phyloP scores from a whole-genome alignment of 2,797 vertebrate species.

The Mionectes olivaceus region DNA sequence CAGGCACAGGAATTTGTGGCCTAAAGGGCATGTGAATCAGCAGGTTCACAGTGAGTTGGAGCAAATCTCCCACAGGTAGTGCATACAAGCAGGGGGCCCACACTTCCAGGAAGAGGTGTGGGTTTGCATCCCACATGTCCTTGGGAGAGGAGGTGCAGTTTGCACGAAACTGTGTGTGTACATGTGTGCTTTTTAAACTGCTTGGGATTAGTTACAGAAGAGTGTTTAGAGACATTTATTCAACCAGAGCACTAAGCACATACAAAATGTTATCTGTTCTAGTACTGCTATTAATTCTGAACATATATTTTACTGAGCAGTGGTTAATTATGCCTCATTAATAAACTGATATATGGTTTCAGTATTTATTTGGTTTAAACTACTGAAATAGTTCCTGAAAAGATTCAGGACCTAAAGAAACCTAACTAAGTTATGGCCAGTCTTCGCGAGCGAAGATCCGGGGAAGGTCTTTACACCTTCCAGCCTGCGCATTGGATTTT shows the following conservation, averaged over 20 bases:
- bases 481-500: no score
- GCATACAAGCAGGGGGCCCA: neutral
- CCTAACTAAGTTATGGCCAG: no score
- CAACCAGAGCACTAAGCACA: neutral
- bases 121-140: neutral
- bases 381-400: neutral
- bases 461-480: no score
- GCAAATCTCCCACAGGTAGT: neutral
- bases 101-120: neutral
- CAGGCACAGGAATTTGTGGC: accelerated
- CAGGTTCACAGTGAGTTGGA: accelerated
- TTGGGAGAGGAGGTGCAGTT: neutral
- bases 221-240: neutral
- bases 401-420: neutral
- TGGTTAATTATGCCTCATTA: neutral
- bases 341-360: neutral
- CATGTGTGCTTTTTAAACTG: neutral
- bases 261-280: neutral
- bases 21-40: neutral
- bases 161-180: accelerated
- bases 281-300: neutral
- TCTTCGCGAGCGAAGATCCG: no score
- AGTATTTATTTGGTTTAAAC: neutral
- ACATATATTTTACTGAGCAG: neutral
- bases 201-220: neutral